Evolutionary conservation across 2,797 vertebrate genomes (phyloP), one percentile per base, ranked within the genome.

Genomic region (Melanotaenia maccullochi): DNA sequence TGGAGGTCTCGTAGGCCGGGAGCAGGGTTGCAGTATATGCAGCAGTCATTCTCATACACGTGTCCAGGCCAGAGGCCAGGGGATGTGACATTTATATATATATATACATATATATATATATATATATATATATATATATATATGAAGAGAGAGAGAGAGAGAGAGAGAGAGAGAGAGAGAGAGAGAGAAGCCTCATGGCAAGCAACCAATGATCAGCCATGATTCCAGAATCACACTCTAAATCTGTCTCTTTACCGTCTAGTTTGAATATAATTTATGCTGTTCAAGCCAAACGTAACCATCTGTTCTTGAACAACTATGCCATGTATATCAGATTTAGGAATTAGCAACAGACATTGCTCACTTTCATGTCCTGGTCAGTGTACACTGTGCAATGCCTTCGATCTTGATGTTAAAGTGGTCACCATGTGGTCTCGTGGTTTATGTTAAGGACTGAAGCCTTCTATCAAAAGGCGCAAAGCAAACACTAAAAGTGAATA

Each of bases 201-300:
- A 32, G 1, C 55, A 18, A 69, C 90, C 88, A 91, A 82, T 89
- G 89, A 91, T 84, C 77, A 91, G 79, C 72, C 81, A 81, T 76
- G 78, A 93, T 89, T 91, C 81, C 82, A 90, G 86, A 93, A 92
- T 88, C 92, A 82, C 71, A 58, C 82, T 61, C 82, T 80, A 84
- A 90, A 88, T 87, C 85, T 80, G 72, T 78, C 74, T 80, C 69
- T 69, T 77, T 81, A 82, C 64, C 32, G 2, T 33, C 7, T 33
- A 22, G 49, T 52, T 22, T 1, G 13, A 7, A 9, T 9, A 44
- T 33, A 70, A 79, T 73, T 9, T 62, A 28, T 63, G 65, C 65
- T 78, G 79, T 68, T 82, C 59, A 70, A 63, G 76, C 9, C 16
- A 40, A 40, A 40, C 69, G 42, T 58, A 33, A 67, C 71, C 69